Percentiles rank a stretch among this genome's conserved stretches.
phyloP scores from a whole-genome alignment of 1,140 invertebrate species.

The Drosophila tropicalis region DNA sequence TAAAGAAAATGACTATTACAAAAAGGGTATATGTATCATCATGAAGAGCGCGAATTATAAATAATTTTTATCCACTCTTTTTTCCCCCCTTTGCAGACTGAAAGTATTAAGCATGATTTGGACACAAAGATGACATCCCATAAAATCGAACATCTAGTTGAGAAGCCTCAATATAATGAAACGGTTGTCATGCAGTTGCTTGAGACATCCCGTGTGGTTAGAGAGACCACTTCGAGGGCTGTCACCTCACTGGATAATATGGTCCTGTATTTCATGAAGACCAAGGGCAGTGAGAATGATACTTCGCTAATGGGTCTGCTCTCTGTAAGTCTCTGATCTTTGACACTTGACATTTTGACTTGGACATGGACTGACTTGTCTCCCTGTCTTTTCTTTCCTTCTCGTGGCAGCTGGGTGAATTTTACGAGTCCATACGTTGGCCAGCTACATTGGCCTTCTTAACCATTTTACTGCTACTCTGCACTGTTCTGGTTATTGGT shows the following conservation, averaged over 20 bases:
- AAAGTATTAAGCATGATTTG: constrained; percentile 79
- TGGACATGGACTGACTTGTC: background rate
- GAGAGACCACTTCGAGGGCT: constrained; percentile 88
- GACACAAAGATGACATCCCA: constrained; percentile 83
- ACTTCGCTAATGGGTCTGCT: constrained; percentile 87
- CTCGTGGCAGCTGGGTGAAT: constrained; percentile 82
- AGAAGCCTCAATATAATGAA: constrained; percentile 89
- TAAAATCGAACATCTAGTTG: constrained; percentile 88
- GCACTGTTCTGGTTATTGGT: constrained; percentile 91
- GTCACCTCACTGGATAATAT: constrained; percentile 84
- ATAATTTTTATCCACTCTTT: background rate
- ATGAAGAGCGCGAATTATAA: background rate
- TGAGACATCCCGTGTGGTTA: constrained; percentile 86
- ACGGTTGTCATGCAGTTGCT: constrained; percentile 88
- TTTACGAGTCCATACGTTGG: constrained; percentile 88
- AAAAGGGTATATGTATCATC: background rate
- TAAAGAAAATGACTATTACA: background rate
- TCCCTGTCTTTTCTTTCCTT: background rate
- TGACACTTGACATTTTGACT: background rate
- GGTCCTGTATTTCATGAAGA: constrained; percentile 89
- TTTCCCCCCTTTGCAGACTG: constrained; percentile 70
- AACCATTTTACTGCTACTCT: constrained; percentile 90
- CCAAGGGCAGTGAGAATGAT: constrained; percentile 86
- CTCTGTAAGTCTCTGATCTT: constrained; percentile 81
- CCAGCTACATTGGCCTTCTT: constrained; percentile 91